Base-by-base conservation (phyloP, 2,888 invertebrate species). In the Macroteleia sp. region DNA sequence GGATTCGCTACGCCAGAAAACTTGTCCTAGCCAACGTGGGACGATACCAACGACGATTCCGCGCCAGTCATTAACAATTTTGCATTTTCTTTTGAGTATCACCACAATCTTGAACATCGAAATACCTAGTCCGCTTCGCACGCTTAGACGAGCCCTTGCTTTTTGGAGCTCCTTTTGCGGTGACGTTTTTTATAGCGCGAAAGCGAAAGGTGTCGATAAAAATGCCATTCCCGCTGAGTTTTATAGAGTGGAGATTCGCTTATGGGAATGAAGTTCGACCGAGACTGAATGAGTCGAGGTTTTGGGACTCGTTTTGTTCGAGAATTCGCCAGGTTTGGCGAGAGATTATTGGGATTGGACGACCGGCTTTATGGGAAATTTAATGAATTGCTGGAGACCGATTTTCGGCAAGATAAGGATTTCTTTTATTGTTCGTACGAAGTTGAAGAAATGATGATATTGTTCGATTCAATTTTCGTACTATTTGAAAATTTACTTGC, bases 1-100 rank as follows among this genome's bases (percentile, higher is more conserved):
- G 84, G 84, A 82, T 81, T 74, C 81, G 82, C 75, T 80, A 81
- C 62, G 64, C 57, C 62, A 57, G 67, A 75, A 64, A 73, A 76
- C 59, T 79, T 75, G 59, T 67, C 73, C 57, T 46, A 19, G 56
- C 36, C 50, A 66, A 77, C 77, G 70, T 77, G 66, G 71, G 71
- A 77, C 71, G 69, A 78, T 62, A 54, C 54, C 52, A 52, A 28
- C 59, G 74, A 76, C 75, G 66, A 61, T 61, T 64, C 39, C 46
- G 56, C 50, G 44, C 69, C 59, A 70, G 78, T 79, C 79, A 66
- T 79, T 75, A 75, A 75, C 61, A 79, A 75, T 79, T 79, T 79
- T 79, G 75, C 71, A 71, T 79, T 79, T 79, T 75, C 70, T 62
- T 79, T 75, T 75, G 70, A 78, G 59, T 74, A 78, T 74, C 78